Base-by-base conservation (phyloP, 2,113 vertebrate genomes). In the Ceuthmochares aereus region DNA sequence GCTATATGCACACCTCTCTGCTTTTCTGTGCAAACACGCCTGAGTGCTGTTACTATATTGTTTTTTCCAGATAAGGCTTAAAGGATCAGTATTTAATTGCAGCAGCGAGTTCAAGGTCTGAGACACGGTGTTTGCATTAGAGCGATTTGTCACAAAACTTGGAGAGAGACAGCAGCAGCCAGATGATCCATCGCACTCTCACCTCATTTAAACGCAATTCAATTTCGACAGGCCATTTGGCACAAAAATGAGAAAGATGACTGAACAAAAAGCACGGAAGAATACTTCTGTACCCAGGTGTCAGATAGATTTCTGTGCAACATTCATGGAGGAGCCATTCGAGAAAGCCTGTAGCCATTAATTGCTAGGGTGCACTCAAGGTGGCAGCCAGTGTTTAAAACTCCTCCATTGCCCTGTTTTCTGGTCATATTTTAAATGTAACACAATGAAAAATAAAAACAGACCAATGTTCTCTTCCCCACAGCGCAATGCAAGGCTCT, bases 1-100 rank as follows among this genome's bases (percentile, higher is more conserved):
- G 82, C 88, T 80, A 5, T 2, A 0, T 1, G 29, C 90, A 81
- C 76, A 67, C 42, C 56, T 54, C 84, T 87, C 92, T 47, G 64
- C 62, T 69, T 79, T n/a, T 32, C 90, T 59, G 7, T 67, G 86
- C 94, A 88, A 84, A 89, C 86, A 90, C 0, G 0, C 70, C 26
- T 1, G 12, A 36, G 30, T 85, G 78, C 75, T 62, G 4, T 40
- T 12, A 55, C 64, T 67, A 3, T 26, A 58, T 6, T 6, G 47
- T 78, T 76, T 89, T 36, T 70, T 47, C 47, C 37, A 94, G 92
- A 70, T 67, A 84, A 95, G 60, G 72, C 88, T 91, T 93, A 95
- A 93, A 80, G 92, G 88, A 93, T 94, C 85, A 64, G 82, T 11
- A 59, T 94, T 96, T 94, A 91, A 96, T 63, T 90, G 91, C 72